Conservation (phyloP, 2,797 vertebrate species). For the Graptemys geographica region DNA sequence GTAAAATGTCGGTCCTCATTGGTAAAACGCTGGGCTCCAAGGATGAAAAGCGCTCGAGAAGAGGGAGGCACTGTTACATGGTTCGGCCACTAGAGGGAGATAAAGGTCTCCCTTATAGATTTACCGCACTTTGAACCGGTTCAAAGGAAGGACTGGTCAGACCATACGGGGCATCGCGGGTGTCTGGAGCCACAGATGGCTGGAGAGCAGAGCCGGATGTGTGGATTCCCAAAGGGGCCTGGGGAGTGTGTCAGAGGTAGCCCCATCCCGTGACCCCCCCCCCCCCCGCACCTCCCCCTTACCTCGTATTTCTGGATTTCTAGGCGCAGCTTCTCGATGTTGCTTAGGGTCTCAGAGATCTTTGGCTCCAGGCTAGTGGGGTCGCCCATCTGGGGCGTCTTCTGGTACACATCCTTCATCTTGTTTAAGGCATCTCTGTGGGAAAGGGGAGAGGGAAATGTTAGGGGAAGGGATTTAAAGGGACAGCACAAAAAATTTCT, state of each 20-base stretch:
- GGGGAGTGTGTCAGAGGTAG: not conserved
- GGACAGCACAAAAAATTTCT: not conserved
- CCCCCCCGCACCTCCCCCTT: not conserved
- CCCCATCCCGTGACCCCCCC: not conserved
- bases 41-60: too few relatives aligned
- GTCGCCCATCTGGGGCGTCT: constrained; percentile 94
- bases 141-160: not conserved
- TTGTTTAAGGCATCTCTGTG: constrained; percentile 91
- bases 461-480: not conserved
- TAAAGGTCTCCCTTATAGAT: not conserved
- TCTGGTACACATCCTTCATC: constrained; percentile 95
- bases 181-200: not conserved
- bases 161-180: not conserved
- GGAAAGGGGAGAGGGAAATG: not conserved
- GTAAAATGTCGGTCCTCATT: not conserved
- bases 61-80: not conserved
- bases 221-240: not conserved
- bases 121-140: too few relatives aligned
- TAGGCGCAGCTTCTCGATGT: constrained; percentile 87
- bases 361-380: constrained; percentile 89
- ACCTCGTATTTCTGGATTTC: constrained; percentile 93
- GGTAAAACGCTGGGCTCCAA: not conserved
- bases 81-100: not conserved
- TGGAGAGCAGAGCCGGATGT: not conserved
- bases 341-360: constrained; percentile 89